phyloP scores from a whole-genome alignment of 2,797 vertebrate genomes.

The Mus minutoides region DNA sequence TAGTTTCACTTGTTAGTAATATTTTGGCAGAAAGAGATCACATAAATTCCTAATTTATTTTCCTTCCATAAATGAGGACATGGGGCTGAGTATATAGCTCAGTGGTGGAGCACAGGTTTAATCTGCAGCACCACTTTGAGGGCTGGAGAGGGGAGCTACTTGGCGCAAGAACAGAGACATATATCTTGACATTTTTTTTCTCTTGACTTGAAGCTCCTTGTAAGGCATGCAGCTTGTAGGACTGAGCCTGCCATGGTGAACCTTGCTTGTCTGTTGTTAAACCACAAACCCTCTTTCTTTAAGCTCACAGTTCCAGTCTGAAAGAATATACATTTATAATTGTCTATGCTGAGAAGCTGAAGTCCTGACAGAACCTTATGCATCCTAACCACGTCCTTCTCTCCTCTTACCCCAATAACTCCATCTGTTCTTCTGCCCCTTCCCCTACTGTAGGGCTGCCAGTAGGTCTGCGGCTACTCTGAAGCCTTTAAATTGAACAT shows the following conservation, averaged over 20 bases:
- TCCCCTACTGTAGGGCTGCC: not conserved
- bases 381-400: not conserved
- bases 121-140: not conserved
- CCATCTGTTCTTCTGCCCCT: not conserved
- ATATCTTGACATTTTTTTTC: conserved; percentile 1
- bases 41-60: conserved; percentile 19
- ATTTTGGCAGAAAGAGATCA: not conserved
- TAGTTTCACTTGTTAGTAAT: not conserved
- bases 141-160: not conserved
- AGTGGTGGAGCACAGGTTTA: not conserved
- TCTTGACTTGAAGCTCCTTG: not conserved
- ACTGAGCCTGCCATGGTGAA: not conserved
- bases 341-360: conserved; percentile 18
- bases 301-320: not conserved
- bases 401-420: not conserved
- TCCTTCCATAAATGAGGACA: not conserved
- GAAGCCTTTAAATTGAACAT: not conserved
- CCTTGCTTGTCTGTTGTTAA: not conserved
- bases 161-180: not conserved
- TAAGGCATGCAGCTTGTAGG: not conserved
- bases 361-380: not conserved
- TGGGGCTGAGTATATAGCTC: not conserved
- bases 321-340: not conserved
- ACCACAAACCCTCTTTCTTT: not conserved
- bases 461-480: not conserved